These are phyloP conservation scores for Blennius ocellaris DNA, from an alignment of 2,113 vertebrate genomes.

Conservation along the genomic window DNA sequence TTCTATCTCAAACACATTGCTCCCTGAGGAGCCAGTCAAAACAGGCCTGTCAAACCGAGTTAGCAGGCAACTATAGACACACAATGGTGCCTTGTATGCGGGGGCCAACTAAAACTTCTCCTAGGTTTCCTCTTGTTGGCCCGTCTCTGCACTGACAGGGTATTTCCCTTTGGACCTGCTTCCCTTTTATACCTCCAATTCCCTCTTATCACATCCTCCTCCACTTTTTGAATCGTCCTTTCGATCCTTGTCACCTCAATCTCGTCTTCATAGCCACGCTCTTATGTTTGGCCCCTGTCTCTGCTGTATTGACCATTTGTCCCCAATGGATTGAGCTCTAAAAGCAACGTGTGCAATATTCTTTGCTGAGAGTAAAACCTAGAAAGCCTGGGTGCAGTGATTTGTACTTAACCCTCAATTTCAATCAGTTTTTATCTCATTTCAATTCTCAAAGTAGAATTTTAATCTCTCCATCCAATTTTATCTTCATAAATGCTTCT, in stretches of 20 bases:
- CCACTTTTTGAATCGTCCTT: background rate
- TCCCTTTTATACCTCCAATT: constrained; percentile 16
- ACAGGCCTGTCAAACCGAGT: constrained; percentile 68
- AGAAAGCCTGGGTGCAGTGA: constrained; percentile 22
- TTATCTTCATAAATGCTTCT: background rate
- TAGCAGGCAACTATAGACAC: constrained; percentile 49
- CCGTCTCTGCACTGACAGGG: constrained; percentile 37
- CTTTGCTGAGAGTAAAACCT: constrained; percentile 17
- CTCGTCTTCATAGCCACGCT: constrained; percentile 10
- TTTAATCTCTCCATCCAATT: background rate
- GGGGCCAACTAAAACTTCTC: constrained; percentile 52
- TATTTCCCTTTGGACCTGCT: constrained; percentile 39
- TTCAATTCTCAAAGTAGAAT: constrained; percentile 16
- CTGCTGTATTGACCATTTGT: constrained; percentile 46
- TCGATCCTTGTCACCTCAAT: constrained; percentile 15
- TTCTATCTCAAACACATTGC: constrained; percentile 75
- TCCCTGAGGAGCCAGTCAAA: constrained; percentile 73
- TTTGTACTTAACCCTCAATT: constrained; percentile 12
- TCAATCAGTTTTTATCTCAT: constrained; percentile 11
- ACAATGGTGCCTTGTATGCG: constrained; percentile 72
- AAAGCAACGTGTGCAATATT: constrained; percentile 54
- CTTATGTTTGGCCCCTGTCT: constrained; percentile 1
- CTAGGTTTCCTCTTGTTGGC: constrained; percentile 29
- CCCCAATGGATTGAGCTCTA: constrained; percentile 14
- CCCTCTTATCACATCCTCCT: constrained; percentile 17